These are phyloP conservation scores for Protosalanx chinensis DNA, from an alignment of 2,797 vertebrate genomes.

Conservation along the genomic window DNA sequence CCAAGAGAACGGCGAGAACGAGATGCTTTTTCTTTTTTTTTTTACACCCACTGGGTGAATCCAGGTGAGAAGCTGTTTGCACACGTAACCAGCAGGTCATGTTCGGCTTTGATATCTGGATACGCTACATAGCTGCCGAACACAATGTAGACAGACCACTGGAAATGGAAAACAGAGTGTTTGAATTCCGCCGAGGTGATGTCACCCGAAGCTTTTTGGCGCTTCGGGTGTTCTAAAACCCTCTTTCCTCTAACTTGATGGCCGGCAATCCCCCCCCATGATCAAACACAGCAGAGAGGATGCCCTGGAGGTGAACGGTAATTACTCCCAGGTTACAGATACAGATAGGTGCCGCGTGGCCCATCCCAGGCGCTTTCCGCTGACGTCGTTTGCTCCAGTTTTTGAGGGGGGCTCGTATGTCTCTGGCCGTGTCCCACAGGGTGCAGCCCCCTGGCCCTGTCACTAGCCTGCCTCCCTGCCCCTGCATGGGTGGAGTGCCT, in stretches of 20 bases:
- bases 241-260: background rate
- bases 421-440: conserved; percentile 1
- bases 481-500: background rate
- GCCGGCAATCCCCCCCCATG: background rate
- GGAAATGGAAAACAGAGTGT: background rate
- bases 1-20: background rate
- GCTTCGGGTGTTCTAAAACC: background rate
- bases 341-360: background rate
- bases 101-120: background rate
- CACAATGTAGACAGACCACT: background rate
- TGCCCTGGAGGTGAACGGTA: background rate
- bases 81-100: background rate
- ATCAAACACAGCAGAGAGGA: background rate
- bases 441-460: background rate
- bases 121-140: background rate
- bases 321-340: background rate
- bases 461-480: background rate
- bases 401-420: conserved; percentile 3
- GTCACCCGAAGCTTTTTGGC: background rate
- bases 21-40: background rate
- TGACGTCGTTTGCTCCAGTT: conserved; percentile 2
- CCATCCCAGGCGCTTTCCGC: background rate
- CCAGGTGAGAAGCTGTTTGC: background rate
- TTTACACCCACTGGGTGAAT: no score
- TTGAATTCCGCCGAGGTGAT: background rate